Percentiles rank a stretch among this genome's conserved stretches.
Conservation (phyloP, 1,140 invertebrate species). For the Phocides pigmalion region DNA sequence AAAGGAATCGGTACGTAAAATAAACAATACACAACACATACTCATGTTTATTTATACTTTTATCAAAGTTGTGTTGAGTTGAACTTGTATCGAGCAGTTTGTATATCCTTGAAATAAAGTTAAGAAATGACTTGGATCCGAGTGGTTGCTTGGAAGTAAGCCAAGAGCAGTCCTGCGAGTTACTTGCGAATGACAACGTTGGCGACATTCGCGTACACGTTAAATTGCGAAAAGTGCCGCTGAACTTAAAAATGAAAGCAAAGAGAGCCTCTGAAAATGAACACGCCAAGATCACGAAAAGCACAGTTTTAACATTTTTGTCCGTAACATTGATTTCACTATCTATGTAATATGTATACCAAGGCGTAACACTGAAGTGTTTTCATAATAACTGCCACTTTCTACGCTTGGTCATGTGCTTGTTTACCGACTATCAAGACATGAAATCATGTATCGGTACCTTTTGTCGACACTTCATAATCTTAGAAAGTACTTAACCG, state of each 20-base stretch:
- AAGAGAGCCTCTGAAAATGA: slow-evolving; percentile 34
- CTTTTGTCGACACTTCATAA: too few relatives aligned
- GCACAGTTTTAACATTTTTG: background rate
- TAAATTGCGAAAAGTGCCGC: slow-evolving; percentile 57
- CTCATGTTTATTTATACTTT: background rate
- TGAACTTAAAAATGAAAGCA: slow-evolving; percentile 52
- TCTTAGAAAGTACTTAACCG: too few relatives aligned
- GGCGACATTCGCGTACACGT: slow-evolving; percentile 57
- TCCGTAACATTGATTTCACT: background rate
- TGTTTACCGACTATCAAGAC: too few relatives aligned
- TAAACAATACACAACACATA: background rate
- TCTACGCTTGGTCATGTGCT: too few relatives aligned
- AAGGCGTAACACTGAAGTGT: too few relatives aligned
- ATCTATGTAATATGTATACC: too few relatives aligned
- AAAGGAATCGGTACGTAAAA: too few relatives aligned
- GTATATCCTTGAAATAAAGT: slow-evolving; percentile 63
- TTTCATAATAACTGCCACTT: too few relatives aligned
- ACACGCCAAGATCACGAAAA: background rate
- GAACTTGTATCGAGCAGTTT: slow-evolving; percentile 20
- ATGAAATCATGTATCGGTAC: too few relatives aligned
- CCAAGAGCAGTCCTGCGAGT: slow-evolving; percentile 63
- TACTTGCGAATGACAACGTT: slow-evolving; percentile 68
- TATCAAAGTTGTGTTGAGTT: background rate
- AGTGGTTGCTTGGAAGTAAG: slow-evolving; percentile 66
- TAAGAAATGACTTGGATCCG: slow-evolving; percentile 69